Evolutionary conservation across 2,797 vertebrate genomes (phyloP).

Genomic region (Silurus aristotelis): DNA sequence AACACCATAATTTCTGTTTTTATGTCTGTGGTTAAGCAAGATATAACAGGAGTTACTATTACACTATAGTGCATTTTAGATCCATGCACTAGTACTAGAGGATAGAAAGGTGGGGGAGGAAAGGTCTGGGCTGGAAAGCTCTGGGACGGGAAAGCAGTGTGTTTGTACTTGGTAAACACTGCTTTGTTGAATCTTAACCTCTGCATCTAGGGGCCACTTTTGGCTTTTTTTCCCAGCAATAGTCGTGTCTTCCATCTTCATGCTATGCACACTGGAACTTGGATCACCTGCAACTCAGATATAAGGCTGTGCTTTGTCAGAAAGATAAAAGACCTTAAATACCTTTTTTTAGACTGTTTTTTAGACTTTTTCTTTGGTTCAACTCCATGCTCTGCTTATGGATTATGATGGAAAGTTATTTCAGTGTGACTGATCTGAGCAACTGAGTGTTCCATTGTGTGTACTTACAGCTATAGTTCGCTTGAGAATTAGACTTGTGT

Average conservation of each 20-base stretch:
- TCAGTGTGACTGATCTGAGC: not conserved
- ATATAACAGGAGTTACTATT: slow-evolving; percentile 69
- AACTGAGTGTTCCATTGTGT: not conserved
- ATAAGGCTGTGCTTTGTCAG: not conserved
- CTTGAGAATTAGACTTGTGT: not conserved
- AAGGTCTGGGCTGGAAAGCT: slow-evolving; percentile 47
- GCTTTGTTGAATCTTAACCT: slow-evolving; percentile 77
- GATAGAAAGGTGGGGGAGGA: slow-evolving; percentile 38
- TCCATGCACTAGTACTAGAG: slow-evolving; percentile 68
- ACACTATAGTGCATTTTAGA: slow-evolving; percentile 69
- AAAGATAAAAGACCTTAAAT: not conserved
- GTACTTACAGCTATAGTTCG: not conserved
- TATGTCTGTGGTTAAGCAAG: slow-evolving; percentile 52
- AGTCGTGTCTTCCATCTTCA: slow-evolving; percentile 58
- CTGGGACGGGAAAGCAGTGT: slow-evolving; percentile 57
- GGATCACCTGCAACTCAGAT: not conserved
- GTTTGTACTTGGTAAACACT: slow-evolving; percentile 77
- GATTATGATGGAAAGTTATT: not conserved
- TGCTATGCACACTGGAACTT: not conserved
- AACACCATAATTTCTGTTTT: not conserved
- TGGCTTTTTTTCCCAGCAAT: slow-evolving; percentile 1
- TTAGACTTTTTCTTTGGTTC: not conserved
- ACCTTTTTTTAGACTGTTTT: slow-evolving; percentile 16
- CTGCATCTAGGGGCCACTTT: slow-evolving; percentile 70
- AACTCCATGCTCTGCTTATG: slow-evolving; percentile 39